Conservation (phyloP, 2,888 invertebrate genomes). For the Dryomyza anilis region DNA sequence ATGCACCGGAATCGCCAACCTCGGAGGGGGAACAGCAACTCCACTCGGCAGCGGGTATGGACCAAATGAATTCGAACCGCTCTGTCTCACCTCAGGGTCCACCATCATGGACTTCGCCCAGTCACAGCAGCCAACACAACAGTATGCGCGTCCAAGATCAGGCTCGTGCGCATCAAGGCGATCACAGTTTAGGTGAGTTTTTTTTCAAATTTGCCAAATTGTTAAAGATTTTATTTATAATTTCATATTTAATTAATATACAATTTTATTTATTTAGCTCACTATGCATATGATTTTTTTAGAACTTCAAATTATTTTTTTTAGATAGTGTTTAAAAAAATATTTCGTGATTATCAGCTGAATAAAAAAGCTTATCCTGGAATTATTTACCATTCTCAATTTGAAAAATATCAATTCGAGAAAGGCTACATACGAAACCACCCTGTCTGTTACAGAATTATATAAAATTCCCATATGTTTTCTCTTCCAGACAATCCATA, state of each 20-base stretch:
- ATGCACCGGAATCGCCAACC: conserved; percentile 61
- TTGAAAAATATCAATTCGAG: too few species aligned
- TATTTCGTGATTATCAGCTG: background rate
- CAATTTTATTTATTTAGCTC: conserved; percentile 7
- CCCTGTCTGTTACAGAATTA: too few species aligned
- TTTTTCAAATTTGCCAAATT: too few species aligned
- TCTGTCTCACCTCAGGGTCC: conserved; percentile 61
- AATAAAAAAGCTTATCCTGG: background rate
- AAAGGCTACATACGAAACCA: too few species aligned
- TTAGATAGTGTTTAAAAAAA: too few species aligned
- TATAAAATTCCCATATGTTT: too few species aligned
- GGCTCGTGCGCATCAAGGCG: conserved; percentile 62
- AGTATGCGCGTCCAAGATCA: conserved; percentile 60
- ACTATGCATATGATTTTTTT: background rate
- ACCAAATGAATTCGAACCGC: conserved; percentile 62
- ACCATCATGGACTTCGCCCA: conserved; percentile 61
- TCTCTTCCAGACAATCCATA: too few species aligned
- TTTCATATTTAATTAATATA: conserved; percentile 21
- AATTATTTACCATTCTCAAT: too few species aligned
- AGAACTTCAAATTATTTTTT: background rate
- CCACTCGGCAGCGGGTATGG: conserved; percentile 59
- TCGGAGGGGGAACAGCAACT: conserved; percentile 58
- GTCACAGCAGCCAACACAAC: conserved; percentile 56
- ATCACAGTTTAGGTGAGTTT: conserved; percentile 60
- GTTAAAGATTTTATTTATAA: too few species aligned